These are phyloP conservation scores for Pseudochaenichthys georgianus DNA, from an alignment of 2,797 vertebrate genomes.

Conservation along the genomic window DNA sequence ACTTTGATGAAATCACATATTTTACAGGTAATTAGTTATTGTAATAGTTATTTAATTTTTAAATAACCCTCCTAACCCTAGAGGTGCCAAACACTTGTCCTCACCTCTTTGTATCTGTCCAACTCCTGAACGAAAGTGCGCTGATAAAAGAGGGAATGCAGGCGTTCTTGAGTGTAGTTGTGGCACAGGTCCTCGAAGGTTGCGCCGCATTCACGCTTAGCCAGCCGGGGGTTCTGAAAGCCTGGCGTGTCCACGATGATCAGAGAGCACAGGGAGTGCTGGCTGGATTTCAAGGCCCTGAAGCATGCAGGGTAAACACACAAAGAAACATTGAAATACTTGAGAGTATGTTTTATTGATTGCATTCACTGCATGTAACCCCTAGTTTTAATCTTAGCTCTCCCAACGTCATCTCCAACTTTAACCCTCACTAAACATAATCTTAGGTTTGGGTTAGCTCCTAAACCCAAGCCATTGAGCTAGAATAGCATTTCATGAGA, in stretches of 20 bases:
- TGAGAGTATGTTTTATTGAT: slow-evolving; percentile 52
- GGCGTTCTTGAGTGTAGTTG: slow-evolving; percentile 96
- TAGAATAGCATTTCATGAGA: not conserved
- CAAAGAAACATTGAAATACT: slow-evolving; percentile 20
- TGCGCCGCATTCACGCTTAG: slow-evolving; percentile 87
- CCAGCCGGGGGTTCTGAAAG: slow-evolving; percentile 93
- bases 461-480: not conserved
- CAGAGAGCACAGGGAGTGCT: slow-evolving; percentile 94
- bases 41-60: too few species aligned
- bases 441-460: not conserved
- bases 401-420: slow-evolving; percentile 14
- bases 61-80: too few species aligned
- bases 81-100: not conserved
- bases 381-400: slow-evolving; percentile 39
- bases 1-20: too few species aligned
- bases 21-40: too few species aligned
- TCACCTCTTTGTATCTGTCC: slow-evolving; percentile 97
- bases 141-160: slow-evolving; percentile 95
- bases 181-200: slow-evolving; percentile 98
- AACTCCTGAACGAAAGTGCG: slow-evolving; percentile 93
- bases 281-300: slow-evolving; percentile 96
- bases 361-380: slow-evolving; percentile 42
- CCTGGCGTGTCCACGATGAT: slow-evolving; percentile 97
- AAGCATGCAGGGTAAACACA: slow-evolving; percentile 45
- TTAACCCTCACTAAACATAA: slow-evolving; percentile 19